Evolutionary conservation across 2,797 vertebrate species (phyloP).

Genomic region (Acipenser ruthenus): DNA sequence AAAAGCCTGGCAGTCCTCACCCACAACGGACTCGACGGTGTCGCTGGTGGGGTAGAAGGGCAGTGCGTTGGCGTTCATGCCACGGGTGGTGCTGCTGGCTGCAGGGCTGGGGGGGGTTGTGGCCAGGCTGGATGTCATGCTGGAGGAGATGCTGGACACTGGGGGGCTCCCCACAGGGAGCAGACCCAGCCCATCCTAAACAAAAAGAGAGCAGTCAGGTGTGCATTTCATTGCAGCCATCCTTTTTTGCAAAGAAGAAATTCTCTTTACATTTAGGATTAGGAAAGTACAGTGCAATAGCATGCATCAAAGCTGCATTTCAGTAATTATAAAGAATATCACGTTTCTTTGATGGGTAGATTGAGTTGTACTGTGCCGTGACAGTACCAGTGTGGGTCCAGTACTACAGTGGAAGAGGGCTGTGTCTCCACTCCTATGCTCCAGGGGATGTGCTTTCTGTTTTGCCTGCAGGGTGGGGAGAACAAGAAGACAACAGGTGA

Average conservation of each 20-base stretch:
- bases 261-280: too few species aligned
- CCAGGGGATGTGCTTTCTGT: constrained; percentile 78
- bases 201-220: constrained; percentile 17
- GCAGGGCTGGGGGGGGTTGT: constrained; percentile 82
- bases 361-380: too few species aligned
- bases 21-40: constrained; percentile 96
- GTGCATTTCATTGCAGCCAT: too few species aligned
- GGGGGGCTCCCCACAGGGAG: constrained; percentile 88
- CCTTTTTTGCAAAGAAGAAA: too few species aligned
- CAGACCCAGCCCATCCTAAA: constrained; percentile 85
- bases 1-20: constrained; percentile 48
- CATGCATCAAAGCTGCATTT: too few species aligned
- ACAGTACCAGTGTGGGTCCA: too few species aligned
- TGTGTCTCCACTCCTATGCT: constrained; percentile 80
- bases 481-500: too few species aligned
- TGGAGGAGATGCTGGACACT: constrained; percentile 87
- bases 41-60: constrained; percentile 97
- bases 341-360: too few species aligned
- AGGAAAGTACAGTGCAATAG: too few species aligned
- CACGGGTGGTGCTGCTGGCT: constrained; percentile 72
- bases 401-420: background rate
- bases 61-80: constrained; percentile 96
- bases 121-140: constrained; percentile 90
- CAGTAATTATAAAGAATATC: too few species aligned
- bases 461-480: constrained; percentile 64